These are phyloP conservation scores for Phoxinus dragarum DNA, from an alignment of 2,797 vertebrate species.

Conservation along the genomic window DNA sequence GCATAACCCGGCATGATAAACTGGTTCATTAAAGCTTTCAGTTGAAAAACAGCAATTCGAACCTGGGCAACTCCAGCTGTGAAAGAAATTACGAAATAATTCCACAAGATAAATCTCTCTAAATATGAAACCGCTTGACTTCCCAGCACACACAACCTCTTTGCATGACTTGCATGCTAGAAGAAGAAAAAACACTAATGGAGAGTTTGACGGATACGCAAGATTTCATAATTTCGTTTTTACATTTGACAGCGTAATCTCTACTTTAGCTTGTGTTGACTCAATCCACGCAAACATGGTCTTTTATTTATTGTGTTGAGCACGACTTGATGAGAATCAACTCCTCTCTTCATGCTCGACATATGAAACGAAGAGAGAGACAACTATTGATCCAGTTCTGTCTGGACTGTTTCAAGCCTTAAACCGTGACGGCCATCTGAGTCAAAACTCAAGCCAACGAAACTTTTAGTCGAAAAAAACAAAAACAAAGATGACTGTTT, in stretches of 20 bases:
- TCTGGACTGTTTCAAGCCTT: neutral
- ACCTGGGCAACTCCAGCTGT: conserved; percentile 58
- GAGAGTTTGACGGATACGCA: neutral
- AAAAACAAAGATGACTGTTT: conserved; percentile 35
- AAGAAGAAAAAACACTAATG: neutral
- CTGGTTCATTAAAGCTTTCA: conserved; percentile 56
- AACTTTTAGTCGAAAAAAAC: conserved; percentile 2
- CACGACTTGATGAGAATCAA: neutral
- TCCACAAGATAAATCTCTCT: conserved; percentile 45
- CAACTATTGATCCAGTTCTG: neutral
- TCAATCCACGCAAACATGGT: neutral
- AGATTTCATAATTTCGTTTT: neutral
- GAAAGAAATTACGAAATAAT: conserved; percentile 60
- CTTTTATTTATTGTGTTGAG: neutral
- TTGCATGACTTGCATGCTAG: neutral
- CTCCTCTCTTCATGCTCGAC: neutral
- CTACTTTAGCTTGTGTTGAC: neutral
- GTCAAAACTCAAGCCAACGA: neutral
- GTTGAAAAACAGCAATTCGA: conserved; percentile 55
- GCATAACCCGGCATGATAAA: conserved; percentile 56
- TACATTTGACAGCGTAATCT: neutral
- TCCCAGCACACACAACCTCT: neutral
- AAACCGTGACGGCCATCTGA: conserved; percentile 17
- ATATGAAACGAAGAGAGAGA: neutral
- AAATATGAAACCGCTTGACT: conserved; percentile 31